Percentiles rank a stretch among this genome's conserved stretches.
Evolutionary conservation across 2,797 vertebrate genomes (phyloP).

Genomic region (Gallirallus australis): DNA sequence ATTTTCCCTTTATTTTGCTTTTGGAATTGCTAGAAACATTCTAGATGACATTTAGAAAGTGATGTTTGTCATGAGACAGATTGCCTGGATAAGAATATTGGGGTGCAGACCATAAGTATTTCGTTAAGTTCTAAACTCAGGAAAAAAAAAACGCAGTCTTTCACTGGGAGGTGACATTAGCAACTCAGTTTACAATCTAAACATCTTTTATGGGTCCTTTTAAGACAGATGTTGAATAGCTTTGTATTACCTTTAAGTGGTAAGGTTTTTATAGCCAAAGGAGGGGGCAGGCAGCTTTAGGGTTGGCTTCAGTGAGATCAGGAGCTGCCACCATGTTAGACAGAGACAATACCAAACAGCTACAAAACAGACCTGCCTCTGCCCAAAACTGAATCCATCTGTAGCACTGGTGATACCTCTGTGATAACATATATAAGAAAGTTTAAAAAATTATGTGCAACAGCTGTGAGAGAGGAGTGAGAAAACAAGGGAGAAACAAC

Average conservation of each 20-base stretch:
- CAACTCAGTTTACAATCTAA: background rate
- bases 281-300: accelerated
- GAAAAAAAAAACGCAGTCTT: background rate
- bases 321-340: background rate
- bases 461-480: background rate
- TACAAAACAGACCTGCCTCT: background rate
- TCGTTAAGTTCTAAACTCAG: background rate
- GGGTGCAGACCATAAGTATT: background rate
- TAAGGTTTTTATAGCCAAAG: background rate
- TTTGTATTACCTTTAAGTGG: background rate
- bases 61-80: background rate
- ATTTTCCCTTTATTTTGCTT: background rate
- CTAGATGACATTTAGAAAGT: background rate
- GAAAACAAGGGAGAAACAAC: background rate
- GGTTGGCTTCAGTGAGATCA: background rate
- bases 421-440: background rate
- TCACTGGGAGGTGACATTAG: background rate
- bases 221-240: background rate
- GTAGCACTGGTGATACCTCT: accelerated
- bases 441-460: background rate
- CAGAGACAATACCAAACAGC: background rate
- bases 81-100: background rate
- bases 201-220: background rate
- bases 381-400: background rate
- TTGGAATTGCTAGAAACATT: background rate